phyloP scores from a whole-genome alignment of 1,140 invertebrate genomes.

The Drosophila willistoni region DNA sequence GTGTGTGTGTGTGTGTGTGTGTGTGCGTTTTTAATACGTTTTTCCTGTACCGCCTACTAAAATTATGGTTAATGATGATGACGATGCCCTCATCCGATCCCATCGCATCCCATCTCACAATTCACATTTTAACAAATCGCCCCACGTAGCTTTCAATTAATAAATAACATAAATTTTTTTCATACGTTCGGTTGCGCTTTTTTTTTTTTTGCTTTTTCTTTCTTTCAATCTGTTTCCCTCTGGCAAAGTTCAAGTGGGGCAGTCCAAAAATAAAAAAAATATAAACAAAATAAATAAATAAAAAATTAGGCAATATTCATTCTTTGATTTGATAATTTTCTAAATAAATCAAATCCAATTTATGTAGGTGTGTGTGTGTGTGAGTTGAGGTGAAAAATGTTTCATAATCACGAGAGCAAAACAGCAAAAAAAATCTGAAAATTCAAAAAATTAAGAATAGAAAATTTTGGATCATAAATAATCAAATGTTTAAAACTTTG shows the following conservation, averaged over 20 bases:
- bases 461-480: constrained; percentile 9
- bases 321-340: constrained; percentile 38
- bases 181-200: background rate
- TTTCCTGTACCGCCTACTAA: constrained; percentile 43
- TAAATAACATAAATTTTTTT: constrained; percentile 50
- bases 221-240: background rate
- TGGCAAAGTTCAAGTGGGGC: constrained; percentile 50
- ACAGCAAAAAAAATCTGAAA: constrained; percentile 25
- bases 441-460: constrained; percentile 31
- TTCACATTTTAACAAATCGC: constrained; percentile 54
- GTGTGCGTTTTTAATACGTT: constrained; percentile 32
- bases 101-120: constrained; percentile 20
- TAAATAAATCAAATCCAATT: constrained; percentile 50
- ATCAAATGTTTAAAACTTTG: background rate
- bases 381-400: constrained; percentile 50
- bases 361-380: constrained; percentile 19
- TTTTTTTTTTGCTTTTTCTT: background rate
- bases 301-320: constrained; percentile 46
- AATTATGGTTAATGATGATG: constrained; percentile 31
- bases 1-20: background rate
- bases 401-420: constrained; percentile 51
- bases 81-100: constrained; percentile 32
- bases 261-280: constrained; percentile 10
- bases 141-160: constrained; percentile 56
- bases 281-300: constrained; percentile 27